Evolutionary conservation across 2,888 invertebrate species (phyloP).

Genomic region (Ichneumoninae sp.): DNA sequence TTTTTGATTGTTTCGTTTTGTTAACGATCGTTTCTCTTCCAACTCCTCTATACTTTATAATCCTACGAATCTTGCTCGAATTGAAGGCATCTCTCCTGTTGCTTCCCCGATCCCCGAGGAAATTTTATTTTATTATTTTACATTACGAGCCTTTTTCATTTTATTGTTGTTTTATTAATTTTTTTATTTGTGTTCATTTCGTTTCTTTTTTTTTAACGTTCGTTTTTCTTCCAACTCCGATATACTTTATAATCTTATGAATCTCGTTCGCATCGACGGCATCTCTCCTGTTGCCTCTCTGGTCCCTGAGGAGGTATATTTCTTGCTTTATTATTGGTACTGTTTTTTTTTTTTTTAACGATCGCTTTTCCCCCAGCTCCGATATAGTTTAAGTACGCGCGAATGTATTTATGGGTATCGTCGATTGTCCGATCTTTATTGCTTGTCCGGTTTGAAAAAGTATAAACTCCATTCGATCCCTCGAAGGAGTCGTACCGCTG

Average conservation of each 20-base stretch:
- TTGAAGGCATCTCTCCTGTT: conserved; percentile 63
- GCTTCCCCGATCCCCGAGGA: conserved; percentile 47
- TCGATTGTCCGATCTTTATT: conserved; percentile 28
- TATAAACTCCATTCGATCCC: conserved; percentile 1
- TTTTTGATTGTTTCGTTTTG: no score
- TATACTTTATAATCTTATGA: conserved; percentile 64
- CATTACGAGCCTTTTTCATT: conserved; percentile 17
- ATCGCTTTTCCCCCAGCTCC: no score
- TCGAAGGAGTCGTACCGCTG: neutral
- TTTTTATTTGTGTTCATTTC: no score
- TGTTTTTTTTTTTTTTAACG: no score
- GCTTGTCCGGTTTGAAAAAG: neutral
- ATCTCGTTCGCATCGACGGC: no score
- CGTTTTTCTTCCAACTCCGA: conserved; percentile 38
- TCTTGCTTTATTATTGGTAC: neutral
- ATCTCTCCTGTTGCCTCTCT: conserved; percentile 58
- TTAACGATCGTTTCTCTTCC: no score
- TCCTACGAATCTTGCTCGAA: conserved; percentile 67
- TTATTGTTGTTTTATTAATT: conserved; percentile 4
- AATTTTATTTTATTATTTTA: conserved; percentile 48
- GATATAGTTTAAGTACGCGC: conserved; percentile 49
- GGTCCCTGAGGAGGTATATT: conserved; percentile 44
- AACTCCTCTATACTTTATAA: no score
- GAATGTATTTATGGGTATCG: conserved; percentile 16
- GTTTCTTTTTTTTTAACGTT: neutral